Evolutionary conservation across 2,113 vertebrate species (phyloP), one percentile per base, ranked within the genome.

Genomic region (Pithys albifrons): DNA sequence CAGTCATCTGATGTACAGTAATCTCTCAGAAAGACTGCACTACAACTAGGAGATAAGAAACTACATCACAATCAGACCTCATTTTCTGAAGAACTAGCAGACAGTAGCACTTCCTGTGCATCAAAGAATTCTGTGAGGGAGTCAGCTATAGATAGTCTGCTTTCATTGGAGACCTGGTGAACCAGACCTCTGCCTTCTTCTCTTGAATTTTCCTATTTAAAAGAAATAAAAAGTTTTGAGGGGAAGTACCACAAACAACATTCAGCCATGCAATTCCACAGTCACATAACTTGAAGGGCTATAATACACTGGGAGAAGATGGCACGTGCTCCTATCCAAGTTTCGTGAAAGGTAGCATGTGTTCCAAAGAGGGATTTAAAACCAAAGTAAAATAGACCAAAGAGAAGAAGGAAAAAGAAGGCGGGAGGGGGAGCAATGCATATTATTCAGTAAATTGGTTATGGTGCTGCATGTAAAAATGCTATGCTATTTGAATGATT

Each of bases 101-200:
- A 99, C 82, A 99, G 86, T 4, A 99, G 97, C 67, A 99, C 99
- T 96, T 99, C 99, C 90, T 99, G 99, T 25, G 99, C 99, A 83
- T 99, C 99, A 92, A 99, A 99, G 96, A 99, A 99, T 97, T 99
- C 99, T 0, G 99, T 99, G 72, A 99, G 97, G 37, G 99, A 99
- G 96, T 99, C 99, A 16, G 99, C 98, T 46, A 99, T 97, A 52
- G 99, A 99, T 10, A 99, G 97, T 62, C 98, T 97, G 94, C 99
- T 99, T 97, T 99, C 99, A 55, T 99, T 99, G 96, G 99, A 99
- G 17, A 98, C 96, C 94, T 99, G 99, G 93, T 99, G 99, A 52
- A 99, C 98, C 17, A 99, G 98, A 66, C 98, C 96, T 83, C 96
- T 98, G 95, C 96, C 98, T 93, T 98, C 98, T 69, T 98, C 98